A percentile compares a stretch with the other conserved stretches of the same genome.
phyloP scores from a whole-genome alignment of 2,797 vertebrate species.

The Acanthornis magna region DNA sequence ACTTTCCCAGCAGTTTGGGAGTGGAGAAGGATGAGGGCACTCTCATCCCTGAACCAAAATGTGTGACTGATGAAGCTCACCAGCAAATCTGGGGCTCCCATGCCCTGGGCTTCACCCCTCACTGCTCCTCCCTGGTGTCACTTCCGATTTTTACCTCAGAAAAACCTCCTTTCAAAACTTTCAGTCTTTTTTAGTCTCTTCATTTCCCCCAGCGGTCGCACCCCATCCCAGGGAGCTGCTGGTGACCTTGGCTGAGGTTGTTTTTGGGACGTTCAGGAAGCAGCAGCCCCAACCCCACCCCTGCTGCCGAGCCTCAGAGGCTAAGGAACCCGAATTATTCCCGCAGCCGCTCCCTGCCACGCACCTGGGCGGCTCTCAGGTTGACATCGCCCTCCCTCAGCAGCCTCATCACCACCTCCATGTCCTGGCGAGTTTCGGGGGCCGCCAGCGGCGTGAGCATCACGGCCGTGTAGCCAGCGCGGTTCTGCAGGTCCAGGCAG shows the following conservation, averaged over 20 bases:
- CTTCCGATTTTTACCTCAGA: neutral
- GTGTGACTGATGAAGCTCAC: neutral
- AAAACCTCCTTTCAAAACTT: neutral
- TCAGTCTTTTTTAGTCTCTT: neutral
- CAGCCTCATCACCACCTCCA: constrained; percentile 90
- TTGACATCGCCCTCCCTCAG: constrained; percentile 89
- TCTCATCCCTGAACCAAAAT: neutral
- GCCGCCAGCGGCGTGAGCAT: constrained; percentile 93
- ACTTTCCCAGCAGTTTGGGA: neutral
- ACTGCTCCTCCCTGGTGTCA: neutral
- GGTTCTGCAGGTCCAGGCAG: constrained; percentile 90
- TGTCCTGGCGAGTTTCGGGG: constrained; percentile 86
- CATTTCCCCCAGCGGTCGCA: neutral
- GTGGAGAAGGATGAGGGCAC: neutral
- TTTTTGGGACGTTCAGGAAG: neutral
- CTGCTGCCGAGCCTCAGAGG: accelerated
- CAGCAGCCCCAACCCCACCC: accelerated
- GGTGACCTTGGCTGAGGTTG: neutral
- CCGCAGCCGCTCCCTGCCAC: neutral
- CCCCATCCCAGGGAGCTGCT: neutral
- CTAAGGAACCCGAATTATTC: accelerated
- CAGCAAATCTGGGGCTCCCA: neutral
- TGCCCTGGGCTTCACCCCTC: accelerated
- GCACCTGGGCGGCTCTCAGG: constrained; percentile 88
- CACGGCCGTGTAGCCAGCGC: constrained; percentile 92